Conservation (phyloP, 2,113 vertebrate genomes). For the Porphyrio hochstetteri region DNA sequence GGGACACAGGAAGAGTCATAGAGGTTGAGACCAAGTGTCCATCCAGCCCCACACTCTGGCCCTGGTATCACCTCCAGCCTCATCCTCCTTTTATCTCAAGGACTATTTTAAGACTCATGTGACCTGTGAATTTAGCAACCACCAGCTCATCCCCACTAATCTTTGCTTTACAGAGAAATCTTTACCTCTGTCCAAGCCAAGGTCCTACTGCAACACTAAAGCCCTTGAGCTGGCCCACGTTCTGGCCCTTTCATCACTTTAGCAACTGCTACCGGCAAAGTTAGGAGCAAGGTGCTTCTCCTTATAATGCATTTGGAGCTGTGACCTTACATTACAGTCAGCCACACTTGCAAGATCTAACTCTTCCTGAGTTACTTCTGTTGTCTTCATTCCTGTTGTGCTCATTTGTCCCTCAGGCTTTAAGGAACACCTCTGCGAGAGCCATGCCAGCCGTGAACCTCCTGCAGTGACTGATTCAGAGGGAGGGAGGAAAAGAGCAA, state of each 20-base stretch:
- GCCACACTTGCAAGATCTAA: not conserved
- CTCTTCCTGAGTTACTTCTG: not conserved
- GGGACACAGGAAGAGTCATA: not conserved
- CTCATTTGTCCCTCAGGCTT: not conserved
- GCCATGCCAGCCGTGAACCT: not conserved
- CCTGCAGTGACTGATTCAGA: fast-evolving
- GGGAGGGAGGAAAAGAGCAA: not conserved
- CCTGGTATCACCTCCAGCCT: not conserved
- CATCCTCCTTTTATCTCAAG: not conserved
- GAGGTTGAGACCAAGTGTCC: not conserved
- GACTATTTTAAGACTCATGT: not conserved
- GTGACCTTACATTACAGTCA: not conserved
- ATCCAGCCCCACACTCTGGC: fast-evolving
- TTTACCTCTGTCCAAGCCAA: not conserved
- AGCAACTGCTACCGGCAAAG: not conserved
- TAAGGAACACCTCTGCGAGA: not conserved
- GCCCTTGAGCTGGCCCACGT: fast-evolving
- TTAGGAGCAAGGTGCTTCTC: not conserved
- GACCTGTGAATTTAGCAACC: not conserved
- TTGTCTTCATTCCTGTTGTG: not conserved
- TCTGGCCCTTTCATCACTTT: not conserved
- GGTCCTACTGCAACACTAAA: not conserved
- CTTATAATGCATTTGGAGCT: not conserved
- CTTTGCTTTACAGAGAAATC: not conserved
- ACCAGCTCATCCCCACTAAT: fast-evolving